Conservation (phyloP, 2,113 vertebrate species). For the Cinclus cinclus region DNA sequence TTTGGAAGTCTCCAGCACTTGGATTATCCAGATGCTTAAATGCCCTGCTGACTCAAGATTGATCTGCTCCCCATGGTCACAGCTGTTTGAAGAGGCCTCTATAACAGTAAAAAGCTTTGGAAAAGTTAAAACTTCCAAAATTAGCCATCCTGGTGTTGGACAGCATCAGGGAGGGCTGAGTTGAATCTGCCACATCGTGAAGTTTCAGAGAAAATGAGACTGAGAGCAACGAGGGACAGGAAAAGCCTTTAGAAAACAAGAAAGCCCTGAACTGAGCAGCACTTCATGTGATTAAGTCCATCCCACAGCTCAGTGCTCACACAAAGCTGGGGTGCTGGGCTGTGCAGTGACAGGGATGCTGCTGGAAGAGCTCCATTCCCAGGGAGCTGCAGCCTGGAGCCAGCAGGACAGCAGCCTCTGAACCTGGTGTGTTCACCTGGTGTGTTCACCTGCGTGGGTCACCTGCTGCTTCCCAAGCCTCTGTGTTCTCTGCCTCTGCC, state of each 20-base stretch:
- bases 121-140: slow-evolving; percentile 3
- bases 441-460: not conserved
- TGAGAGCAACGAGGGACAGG: slow-evolving; percentile 1
- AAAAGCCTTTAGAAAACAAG: slow-evolving; percentile 43
- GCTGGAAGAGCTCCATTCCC: not conserved
- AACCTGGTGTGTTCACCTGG: accelerated
- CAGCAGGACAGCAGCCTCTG: not conserved
- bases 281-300: slow-evolving; percentile 44
- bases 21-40: not conserved
- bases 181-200: slow-evolving; percentile 15
- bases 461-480: not conserved
- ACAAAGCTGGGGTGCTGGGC: not conserved
- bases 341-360: not conserved
- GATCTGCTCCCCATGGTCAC: not conserved
- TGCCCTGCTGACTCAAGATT: not conserved
- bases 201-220: slow-evolving; percentile 28
- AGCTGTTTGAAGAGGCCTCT: not conserved
- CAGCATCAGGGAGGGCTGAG: not conserved
- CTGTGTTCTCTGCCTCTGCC: not conserved
- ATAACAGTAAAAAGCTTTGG: not conserved
- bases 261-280: slow-evolving; percentile 13
- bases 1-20: not conserved
- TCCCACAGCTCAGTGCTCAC: slow-evolving; percentile 38
- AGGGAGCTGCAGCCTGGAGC: not conserved
- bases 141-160: not conserved